These are phyloP conservation scores for Amphilophus citrinellus DNA, from an alignment of 2,113 vertebrate genomes.

Conservation along the genomic window DNA sequence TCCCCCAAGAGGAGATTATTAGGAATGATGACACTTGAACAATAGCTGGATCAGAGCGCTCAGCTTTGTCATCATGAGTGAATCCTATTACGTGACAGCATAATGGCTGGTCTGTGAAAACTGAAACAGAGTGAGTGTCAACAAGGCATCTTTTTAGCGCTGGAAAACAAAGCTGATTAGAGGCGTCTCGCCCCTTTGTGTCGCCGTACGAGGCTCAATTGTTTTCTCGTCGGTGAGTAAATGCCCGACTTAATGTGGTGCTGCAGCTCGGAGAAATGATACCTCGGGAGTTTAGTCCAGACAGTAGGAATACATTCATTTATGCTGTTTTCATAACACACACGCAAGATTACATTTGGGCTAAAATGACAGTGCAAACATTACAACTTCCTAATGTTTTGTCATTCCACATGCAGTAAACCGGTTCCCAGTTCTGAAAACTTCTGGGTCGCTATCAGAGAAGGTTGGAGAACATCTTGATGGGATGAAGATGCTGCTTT, in stretches of 20 bases:
- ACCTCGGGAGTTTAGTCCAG: not conserved
- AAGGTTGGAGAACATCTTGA: slow-evolving; percentile 31
- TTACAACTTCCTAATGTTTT: slow-evolving; percentile 21
- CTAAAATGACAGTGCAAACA: slow-evolving; percentile 32
- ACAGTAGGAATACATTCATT: not conserved
- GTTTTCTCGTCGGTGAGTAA: slow-evolving; percentile 69
- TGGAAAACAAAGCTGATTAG: slow-evolving; percentile 67
- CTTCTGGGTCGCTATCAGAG: slow-evolving; percentile 21
- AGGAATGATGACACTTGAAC: slow-evolving; percentile 68
- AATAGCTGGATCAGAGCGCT: slow-evolving; percentile 59
- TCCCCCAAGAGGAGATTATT: slow-evolving; percentile 53
- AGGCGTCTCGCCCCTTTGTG: slow-evolving; percentile 59
- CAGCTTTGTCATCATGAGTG: slow-evolving; percentile 63
- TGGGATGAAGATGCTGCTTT: slow-evolving; percentile 48
- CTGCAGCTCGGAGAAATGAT: slow-evolving; percentile 19
- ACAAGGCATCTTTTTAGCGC: slow-evolving; percentile 44
- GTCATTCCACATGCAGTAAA: slow-evolving; percentile 57
- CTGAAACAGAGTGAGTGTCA: slow-evolving; percentile 47
- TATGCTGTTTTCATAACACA: not conserved
- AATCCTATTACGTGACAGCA: slow-evolving; percentile 60
- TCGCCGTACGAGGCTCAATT: slow-evolving; percentile 53
- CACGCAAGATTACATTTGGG: slow-evolving; percentile 6
- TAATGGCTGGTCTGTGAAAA: slow-evolving; percentile 61
- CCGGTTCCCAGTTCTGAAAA: slow-evolving; percentile 24
- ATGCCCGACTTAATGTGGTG: slow-evolving; percentile 63